Evolutionary conservation across 2,797 vertebrate species (phyloP).

Genomic region (Paguma larvata): DNA sequence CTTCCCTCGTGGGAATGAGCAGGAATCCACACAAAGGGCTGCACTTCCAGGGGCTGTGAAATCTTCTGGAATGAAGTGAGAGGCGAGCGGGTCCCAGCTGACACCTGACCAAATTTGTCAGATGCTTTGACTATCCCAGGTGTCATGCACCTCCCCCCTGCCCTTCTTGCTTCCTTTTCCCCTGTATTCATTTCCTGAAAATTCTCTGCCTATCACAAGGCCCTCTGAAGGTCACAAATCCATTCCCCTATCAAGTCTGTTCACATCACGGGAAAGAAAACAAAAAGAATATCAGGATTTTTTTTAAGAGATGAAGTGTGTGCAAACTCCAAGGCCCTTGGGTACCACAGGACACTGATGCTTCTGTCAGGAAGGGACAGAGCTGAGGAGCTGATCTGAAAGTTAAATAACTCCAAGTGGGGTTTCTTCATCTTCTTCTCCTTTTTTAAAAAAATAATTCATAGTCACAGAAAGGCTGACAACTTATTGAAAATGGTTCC

Average conservation of each 20-base stretch:
- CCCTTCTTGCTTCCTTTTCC: not conserved
- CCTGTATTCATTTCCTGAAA: not conserved
- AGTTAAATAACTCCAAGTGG: conserved; percentile 73
- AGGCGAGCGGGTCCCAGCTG: not conserved
- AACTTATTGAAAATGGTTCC: conserved; percentile 85
- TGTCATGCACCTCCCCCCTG: not conserved
- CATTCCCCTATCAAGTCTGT: not conserved
- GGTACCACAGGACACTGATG: not conserved
- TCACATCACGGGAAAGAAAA: not conserved
- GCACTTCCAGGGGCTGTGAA: not conserved
- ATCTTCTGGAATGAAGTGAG: not conserved
- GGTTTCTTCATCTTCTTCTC: conserved; percentile 42
- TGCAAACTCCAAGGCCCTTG: not conserved
- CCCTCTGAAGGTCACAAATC: conserved; percentile 8
- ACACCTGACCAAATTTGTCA: not conserved
- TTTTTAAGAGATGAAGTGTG: not conserved
- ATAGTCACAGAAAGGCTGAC: conserved; percentile 81
- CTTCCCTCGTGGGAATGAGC: not conserved
- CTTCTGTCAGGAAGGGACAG: not conserved
- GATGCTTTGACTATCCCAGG: not conserved
- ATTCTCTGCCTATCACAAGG: not conserved
- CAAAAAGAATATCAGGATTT: not conserved
- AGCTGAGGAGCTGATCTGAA: conserved; percentile 67
- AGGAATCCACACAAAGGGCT: not conserved
- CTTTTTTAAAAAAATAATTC: conserved; percentile 69